Percentiles rank a stretch among this genome's conserved stretches.
Evolutionary conservation across 1,140 invertebrate genomes (phyloP).

Genomic region (Periplaneta americana): DNA sequence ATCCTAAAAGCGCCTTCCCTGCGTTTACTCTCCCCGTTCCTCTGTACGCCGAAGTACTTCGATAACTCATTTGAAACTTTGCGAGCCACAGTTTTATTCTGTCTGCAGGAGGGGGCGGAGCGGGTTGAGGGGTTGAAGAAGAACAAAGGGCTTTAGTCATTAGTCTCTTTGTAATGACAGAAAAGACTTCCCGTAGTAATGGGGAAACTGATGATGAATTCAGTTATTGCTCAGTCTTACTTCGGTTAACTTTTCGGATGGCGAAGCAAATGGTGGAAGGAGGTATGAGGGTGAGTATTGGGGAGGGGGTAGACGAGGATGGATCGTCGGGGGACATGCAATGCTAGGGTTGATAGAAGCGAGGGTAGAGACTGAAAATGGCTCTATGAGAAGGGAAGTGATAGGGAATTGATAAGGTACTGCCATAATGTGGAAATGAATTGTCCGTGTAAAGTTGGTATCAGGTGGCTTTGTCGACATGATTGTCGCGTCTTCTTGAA

Average conservation of each 20-base stretch:
- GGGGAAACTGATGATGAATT: neutral
- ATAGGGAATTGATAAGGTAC: neutral
- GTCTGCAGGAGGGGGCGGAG: neutral
- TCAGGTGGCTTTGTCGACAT: neutral
- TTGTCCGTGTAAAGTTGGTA: neutral
- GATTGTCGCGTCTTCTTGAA: neutral
- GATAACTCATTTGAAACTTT: neutral
- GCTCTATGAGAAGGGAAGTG: neutral
- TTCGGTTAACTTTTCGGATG: neutral
- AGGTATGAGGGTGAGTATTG: no score
- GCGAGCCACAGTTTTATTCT: neutral
- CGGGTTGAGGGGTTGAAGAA: neutral
- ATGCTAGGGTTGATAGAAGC: neutral
- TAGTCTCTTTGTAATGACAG: neutral
- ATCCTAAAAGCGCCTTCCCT: neutral
- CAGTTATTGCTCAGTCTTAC: neutral
- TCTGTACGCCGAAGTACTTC: neutral
- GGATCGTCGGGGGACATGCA: neutral
- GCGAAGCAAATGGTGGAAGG: neutral
- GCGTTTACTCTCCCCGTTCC: neutral
- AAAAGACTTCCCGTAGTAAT: neutral
- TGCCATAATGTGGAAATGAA: neutral
- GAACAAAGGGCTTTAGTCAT: neutral
- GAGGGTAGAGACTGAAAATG: neutral
- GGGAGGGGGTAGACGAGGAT: neutral